Percentiles rank a stretch among this genome's conserved stretches.
Evolutionary conservation across 2,888 invertebrate species (phyloP).

Genomic region (Ptilodon capucinus): DNA sequence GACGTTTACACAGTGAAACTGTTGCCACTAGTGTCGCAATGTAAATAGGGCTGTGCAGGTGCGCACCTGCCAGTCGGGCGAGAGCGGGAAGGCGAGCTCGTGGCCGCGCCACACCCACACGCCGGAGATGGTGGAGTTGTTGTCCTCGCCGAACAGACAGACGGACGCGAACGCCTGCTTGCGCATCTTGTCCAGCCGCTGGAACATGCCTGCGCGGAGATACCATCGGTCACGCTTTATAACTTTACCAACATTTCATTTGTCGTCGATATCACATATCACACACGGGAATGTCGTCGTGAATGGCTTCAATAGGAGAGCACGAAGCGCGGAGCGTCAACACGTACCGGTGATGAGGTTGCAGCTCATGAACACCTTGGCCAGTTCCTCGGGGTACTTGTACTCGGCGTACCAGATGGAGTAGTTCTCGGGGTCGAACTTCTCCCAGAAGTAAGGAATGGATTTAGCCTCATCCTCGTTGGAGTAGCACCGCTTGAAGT

Average conservation of each 20-base stretch:
- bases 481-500: conserved; percentile 98
- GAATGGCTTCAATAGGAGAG: too few relatives aligned
- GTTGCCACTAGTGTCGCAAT: too few relatives aligned
- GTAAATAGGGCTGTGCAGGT: not conserved
- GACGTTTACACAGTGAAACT: too few relatives aligned
- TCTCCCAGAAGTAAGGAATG: conserved; percentile 98
- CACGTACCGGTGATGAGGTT: conserved; percentile 95
- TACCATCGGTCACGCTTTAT: too few relatives aligned
- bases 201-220: conserved; percentile 95
- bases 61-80: conserved; percentile 92
- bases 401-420: conserved; percentile 99
- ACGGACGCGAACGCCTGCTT: conserved; percentile 98
- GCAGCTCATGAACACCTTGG: conserved; percentile 98
- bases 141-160: conserved; percentile 95
- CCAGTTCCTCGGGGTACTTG: conserved; percentile 96
- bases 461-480: conserved; percentile 97
- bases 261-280: too few relatives aligned
- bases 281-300: too few relatives aligned
- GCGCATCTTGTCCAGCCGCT: conserved; percentile 98
- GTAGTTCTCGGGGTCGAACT: conserved; percentile 97
- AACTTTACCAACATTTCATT: too few relatives aligned
- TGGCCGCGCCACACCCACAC: conserved; percentile 99
- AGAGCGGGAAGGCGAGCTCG: conserved; percentile 94
- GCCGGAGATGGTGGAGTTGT: conserved; percentile 96
- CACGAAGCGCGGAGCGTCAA: too few relatives aligned